A percentile compares a stretch with the other conserved stretches of the same genome.
phyloP scores from a whole-genome alignment of 2,113 vertebrate species.

The Ciconia maguari region DNA sequence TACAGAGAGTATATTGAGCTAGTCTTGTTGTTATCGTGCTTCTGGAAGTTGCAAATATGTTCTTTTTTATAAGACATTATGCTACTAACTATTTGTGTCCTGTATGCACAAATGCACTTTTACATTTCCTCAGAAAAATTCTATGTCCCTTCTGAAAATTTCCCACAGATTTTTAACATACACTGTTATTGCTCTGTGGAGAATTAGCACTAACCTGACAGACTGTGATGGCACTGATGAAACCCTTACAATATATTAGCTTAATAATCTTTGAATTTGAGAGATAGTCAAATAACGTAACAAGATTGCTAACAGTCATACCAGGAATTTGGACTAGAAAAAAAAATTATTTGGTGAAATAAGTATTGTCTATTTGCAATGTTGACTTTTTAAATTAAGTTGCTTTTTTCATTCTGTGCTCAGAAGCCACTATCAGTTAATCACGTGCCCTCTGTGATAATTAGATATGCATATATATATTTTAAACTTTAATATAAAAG shows the following conservation, averaged over 20 bases:
- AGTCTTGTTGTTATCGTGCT: not conserved
- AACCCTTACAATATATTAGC: not conserved
- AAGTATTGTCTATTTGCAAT: not conserved
- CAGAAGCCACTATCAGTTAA: not conserved
- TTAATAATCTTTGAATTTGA: not conserved
- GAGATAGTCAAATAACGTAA: not conserved
- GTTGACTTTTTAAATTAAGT: not conserved
- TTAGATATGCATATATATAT: not conserved
- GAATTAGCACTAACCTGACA: not conserved
- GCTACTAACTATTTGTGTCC: not conserved
- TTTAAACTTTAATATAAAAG: not conserved
- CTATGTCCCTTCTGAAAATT: not conserved
- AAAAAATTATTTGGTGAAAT: not conserved
- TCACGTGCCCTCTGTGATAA: not conserved
- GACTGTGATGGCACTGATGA: fast-evolving
- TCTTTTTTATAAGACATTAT: not conserved
- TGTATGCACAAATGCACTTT: not conserved
- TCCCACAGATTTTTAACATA: not conserved
- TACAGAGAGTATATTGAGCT: not conserved
- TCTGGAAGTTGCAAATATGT: not conserved
- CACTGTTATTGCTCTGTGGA: not conserved
- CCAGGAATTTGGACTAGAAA: not conserved
- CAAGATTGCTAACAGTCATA: not conserved
- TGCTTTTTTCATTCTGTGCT: not conserved
- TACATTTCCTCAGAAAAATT: not conserved